A percentile compares a stretch with the other conserved stretches of the same genome.
phyloP scores from a whole-genome alignment of 2,113 vertebrate genomes.

The Leptocoma aspasia region DNA sequence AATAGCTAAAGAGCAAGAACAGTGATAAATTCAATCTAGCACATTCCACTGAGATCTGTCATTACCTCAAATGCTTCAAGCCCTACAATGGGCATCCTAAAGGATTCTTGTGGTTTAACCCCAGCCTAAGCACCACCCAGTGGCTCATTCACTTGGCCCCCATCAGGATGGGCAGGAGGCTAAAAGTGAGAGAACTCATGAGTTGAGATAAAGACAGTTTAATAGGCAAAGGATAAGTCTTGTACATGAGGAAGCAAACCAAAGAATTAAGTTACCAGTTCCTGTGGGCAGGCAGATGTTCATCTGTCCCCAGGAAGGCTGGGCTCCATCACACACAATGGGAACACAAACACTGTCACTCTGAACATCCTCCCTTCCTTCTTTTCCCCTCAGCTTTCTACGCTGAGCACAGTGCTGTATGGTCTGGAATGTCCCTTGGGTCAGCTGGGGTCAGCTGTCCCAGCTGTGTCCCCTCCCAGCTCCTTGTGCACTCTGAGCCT shows the following conservation, averaged over 20 bases:
- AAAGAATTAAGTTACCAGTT: not conserved
- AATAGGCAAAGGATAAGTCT: not conserved
- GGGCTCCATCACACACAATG: rapidly evolving
- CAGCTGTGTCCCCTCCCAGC: not conserved
- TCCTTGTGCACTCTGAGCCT: not conserved
- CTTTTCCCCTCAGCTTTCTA: not conserved
- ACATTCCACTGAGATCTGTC: not conserved
- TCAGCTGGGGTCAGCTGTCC: not conserved
- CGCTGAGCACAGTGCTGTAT: not conserved
- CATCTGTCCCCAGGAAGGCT: not conserved
- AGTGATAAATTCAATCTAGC: not conserved
- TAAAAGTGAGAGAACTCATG: not conserved
- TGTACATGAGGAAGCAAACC: not conserved
- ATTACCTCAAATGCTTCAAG: rapidly evolving
- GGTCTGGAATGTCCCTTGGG: not conserved
- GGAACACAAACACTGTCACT: not conserved
- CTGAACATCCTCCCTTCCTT: not conserved
- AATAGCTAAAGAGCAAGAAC: not conserved
- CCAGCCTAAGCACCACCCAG: not conserved
- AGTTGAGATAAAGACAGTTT: not conserved
- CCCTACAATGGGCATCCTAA: not conserved
- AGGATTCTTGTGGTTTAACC: not conserved
- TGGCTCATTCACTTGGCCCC: not conserved
- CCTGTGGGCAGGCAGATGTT: not conserved
- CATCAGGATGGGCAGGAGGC: not conserved